phyloP scores from a whole-genome alignment of 2,797 vertebrate genomes.

The Anolis apletophallus region DNA sequence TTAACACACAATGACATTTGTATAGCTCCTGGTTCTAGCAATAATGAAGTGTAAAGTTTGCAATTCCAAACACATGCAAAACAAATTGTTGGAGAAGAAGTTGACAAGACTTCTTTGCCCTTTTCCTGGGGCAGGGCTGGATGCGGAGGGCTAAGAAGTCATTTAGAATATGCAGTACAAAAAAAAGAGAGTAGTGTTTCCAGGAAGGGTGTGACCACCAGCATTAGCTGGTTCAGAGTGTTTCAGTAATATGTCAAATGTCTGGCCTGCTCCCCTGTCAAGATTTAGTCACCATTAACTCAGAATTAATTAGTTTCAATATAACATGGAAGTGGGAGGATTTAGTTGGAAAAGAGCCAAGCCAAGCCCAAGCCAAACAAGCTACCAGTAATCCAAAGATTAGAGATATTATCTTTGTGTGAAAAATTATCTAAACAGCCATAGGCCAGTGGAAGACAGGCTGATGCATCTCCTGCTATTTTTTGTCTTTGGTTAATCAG shows the following conservation, averaged over 20 bases:
- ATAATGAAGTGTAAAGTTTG: not conserved
- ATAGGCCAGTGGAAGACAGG: conserved; percentile 59
- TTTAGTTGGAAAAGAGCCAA: conserved; percentile 63
- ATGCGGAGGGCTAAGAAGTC: conserved; percentile 22
- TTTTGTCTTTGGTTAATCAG: conserved; percentile 48
- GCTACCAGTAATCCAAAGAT: conserved; percentile 65
- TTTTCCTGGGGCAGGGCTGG: not conserved
- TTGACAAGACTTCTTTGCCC: conserved; percentile 8
- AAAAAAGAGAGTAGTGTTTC: conserved; percentile 27
- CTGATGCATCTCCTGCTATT: conserved; percentile 52
- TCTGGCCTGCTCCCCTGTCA: conserved; percentile 45
- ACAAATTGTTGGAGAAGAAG: not conserved
- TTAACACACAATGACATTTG: not conserved
- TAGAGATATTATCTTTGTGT: conserved; percentile 64
- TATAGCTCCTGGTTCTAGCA: not conserved
- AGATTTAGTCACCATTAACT: conserved; percentile 65
- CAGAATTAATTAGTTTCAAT: conserved; percentile 71
- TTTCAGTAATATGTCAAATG: conserved; percentile 49
- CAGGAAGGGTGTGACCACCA: conserved; percentile 48
- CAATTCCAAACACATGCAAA: conserved; percentile 1
- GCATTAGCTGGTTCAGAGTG: conserved; percentile 41
- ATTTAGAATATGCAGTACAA: conserved; percentile 35
- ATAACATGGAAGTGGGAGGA: conserved; percentile 63
- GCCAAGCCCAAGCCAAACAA: conserved; percentile 64
- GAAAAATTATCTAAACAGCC: conserved; percentile 68